phyloP scores from a whole-genome alignment of 2,888 invertebrate genomes.

The Caenorhabditis sp. region DNA sequence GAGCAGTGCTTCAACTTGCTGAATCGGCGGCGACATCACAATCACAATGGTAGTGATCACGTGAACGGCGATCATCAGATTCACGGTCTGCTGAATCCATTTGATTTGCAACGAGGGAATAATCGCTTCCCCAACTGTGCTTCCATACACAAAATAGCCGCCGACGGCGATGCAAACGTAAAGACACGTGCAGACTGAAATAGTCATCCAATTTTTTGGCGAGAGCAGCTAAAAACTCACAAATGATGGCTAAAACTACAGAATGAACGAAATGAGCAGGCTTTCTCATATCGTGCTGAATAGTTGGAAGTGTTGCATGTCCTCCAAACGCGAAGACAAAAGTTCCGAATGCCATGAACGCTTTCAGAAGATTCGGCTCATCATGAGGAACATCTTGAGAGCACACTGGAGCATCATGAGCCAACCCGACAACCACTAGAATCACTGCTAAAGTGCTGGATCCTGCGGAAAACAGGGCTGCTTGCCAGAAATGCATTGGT shows the following conservation, averaged over 20 bases:
- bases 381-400: conserved; percentile 60
- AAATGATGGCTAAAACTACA: conserved; percentile 65
- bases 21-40: conserved; percentile 80
- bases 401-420: conserved; percentile 68
- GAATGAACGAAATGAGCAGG: conserved; percentile 73
- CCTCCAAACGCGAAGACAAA: conserved; percentile 71
- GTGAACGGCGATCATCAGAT: conserved; percentile 82
- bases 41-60: conserved; percentile 81
- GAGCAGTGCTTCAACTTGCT: conserved; percentile 80
- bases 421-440: conserved; percentile 63
- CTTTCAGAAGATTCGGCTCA: conserved; percentile 46
- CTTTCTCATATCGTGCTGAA: conserved; percentile 77
- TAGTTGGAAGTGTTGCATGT: conserved; percentile 73
- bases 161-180: conserved; percentile 65
- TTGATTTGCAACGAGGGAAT: conserved; percentile 70
- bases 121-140: conserved; percentile 68
- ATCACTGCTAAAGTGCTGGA: conserved; percentile 67
- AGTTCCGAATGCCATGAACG: conserved; percentile 71
- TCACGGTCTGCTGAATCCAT: conserved; percentile 75
- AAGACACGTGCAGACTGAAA: conserved; percentile 66
- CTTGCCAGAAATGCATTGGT: conserved; percentile 74
- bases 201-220: not conserved
- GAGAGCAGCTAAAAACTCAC: conserved; percentile 54
- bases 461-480: conserved; percentile 70
- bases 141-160: conserved; percentile 67